Percentiles rank a stretch among this genome's conserved stretches.
Evolutionary conservation across 92 coral and sea anemone genomes (phyloP).

Genomic region (Diadumene lineata): DNA sequence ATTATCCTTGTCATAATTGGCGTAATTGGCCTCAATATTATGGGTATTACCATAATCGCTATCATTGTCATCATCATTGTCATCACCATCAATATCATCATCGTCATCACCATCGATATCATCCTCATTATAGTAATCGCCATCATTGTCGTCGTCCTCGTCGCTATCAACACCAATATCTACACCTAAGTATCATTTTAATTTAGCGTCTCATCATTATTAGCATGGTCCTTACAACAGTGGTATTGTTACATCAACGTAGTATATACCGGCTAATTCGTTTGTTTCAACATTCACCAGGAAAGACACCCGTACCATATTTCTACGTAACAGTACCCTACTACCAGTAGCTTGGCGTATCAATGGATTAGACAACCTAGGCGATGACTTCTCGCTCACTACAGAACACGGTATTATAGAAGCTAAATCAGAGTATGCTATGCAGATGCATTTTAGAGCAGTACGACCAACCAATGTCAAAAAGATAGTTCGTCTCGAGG

Average conservation of each 20-base stretch:
- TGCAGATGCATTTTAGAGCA: slow-evolving; percentile 98
- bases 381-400: slow-evolving; percentile 95
- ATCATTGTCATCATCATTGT: not conserved
- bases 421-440: slow-evolving; percentile 93
- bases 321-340: slow-evolving; percentile 95
- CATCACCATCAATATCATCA: not conserved
- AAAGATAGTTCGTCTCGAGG: slow-evolving; percentile 89
- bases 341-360: slow-evolving; percentile 95
- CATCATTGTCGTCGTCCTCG: too few relatives aligned
- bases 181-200: too few relatives aligned
- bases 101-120: too few relatives aligned
- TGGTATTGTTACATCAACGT: too few relatives aligned
- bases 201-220: too few relatives aligned
- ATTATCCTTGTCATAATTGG: not conserved
- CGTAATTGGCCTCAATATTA: not conserved
- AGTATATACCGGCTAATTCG: too few relatives aligned
- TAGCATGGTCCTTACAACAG: too few relatives aligned
- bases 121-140: too few relatives aligned
- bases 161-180: too few relatives aligned
- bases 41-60: not conserved
- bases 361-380: slow-evolving; percentile 95
- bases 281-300: slow-evolving; percentile 31
- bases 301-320: slow-evolving; percentile 91
- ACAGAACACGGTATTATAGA: slow-evolving; percentile 93
- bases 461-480: slow-evolving; percentile 87